Conservation (phyloP, 2,888 invertebrate genomes). For the Plebejus melissa region DNA sequence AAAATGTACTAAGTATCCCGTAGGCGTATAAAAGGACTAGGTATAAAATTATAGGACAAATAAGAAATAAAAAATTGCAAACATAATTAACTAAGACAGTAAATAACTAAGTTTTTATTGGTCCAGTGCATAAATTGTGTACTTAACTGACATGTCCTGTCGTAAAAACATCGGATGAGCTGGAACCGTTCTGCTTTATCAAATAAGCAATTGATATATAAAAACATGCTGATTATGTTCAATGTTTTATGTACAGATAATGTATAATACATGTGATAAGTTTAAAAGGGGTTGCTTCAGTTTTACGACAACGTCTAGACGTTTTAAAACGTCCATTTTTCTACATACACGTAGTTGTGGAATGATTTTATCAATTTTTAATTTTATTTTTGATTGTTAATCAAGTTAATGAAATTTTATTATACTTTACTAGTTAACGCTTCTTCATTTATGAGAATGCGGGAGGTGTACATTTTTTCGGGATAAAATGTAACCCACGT, state of each 20-base stretch:
- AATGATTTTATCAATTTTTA: not conserved
- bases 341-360: not conserved
- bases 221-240: slow-evolving; percentile 19
- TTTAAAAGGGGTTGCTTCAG: slow-evolving; percentile 13
- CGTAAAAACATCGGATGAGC: slow-evolving; percentile 3
- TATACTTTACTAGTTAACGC: no score
- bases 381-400: not conserved
- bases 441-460: no score
- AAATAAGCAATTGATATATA: slow-evolving; percentile 23
- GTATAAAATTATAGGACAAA: not conserved
- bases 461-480: no score
- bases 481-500: no score
- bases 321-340: not conserved
- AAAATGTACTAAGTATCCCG: not conserved
- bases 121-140: not conserved
- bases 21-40: not conserved
- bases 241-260: slow-evolving; percentile 22
- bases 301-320: slow-evolving; percentile 5
- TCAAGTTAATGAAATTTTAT: not conserved
- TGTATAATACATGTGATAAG: slow-evolving; percentile 3
- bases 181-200: slow-evolving; percentile 17
- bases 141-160: slow-evolving; percentile 13
- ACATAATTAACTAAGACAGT: slow-evolving; percentile 3
- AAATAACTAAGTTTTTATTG: slow-evolving; percentile 14
- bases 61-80: not conserved